phyloP scores from a whole-genome alignment of 2,113 vertebrate species.

The Dasyurus viverrinus region DNA sequence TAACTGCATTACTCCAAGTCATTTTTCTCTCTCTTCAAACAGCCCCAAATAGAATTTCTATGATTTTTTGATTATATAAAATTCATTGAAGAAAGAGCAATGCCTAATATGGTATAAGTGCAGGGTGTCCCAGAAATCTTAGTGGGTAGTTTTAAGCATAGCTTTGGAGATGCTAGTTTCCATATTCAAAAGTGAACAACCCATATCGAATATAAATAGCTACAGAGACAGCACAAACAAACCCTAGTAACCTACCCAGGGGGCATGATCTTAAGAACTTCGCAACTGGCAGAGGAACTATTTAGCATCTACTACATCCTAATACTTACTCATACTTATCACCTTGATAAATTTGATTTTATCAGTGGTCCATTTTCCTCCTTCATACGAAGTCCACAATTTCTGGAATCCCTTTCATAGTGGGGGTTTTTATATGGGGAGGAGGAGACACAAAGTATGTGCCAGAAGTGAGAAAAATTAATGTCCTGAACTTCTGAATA shows the following conservation, averaged over 20 bases:
- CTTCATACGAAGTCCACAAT: background rate
- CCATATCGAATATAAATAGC: background rate
- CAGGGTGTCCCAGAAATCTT: background rate
- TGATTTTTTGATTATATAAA: background rate
- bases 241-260: background rate
- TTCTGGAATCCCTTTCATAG: background rate
- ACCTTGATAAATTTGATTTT: background rate
- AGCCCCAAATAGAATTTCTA: background rate
- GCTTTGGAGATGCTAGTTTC: slow-evolving; percentile 9
- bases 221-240: background rate
- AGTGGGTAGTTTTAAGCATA: background rate
- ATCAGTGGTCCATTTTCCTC: background rate
- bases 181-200: background rate
- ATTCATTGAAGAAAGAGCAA: background rate
- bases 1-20: background rate
- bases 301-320: background rate
- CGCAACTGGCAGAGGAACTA: background rate
- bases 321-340: background rate
- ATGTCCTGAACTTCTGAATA: background rate
- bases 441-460: background rate
- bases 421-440: background rate
- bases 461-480: background rate
- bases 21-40: background rate
- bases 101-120: background rate
- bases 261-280: background rate